Evolutionary conservation across 2,888 invertebrate species (phyloP).

Genomic region (Drosophila gaucha): DNA sequence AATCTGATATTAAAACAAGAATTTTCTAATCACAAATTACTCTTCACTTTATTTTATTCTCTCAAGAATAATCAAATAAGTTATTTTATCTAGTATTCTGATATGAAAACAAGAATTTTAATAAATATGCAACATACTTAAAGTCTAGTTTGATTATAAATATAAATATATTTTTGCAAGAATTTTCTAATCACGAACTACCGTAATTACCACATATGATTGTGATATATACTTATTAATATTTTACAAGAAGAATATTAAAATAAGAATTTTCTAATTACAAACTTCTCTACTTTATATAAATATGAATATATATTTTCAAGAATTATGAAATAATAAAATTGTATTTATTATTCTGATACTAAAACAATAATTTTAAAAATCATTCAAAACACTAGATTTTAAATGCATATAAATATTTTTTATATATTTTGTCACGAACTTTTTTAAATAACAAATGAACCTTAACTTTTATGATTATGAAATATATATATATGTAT

Average conservation of each 20-base stretch:
- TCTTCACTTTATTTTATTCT: neutral
- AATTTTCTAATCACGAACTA: neutral
- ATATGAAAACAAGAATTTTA: neutral
- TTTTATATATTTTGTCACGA: no score
- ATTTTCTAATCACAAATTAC: slow-evolving; percentile 14
- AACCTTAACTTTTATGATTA: no score
- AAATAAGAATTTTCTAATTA: slow-evolving; percentile 19
- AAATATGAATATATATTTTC: no score
- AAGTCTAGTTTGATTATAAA: neutral
- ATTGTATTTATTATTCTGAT: neutral
- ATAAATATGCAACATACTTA: neutral
- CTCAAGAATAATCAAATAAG: neutral
- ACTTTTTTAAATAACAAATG: no score
- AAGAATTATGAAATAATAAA: neutral
- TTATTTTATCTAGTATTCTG: neutral
- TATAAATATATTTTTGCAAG: neutral
- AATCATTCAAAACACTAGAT: no score
- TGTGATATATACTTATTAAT: no score
- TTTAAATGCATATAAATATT: neutral
- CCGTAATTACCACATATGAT: no score
- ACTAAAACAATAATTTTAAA: neutral
- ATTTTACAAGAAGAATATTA: no score
- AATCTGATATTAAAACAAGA: slow-evolving; percentile 12
- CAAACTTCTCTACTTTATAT: neutral
- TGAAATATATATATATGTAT: neutral